These are phyloP conservation scores for Geopemphigus sp. DNA, from an alignment of 1,140 invertebrate genomes.

Conservation along the genomic window DNA sequence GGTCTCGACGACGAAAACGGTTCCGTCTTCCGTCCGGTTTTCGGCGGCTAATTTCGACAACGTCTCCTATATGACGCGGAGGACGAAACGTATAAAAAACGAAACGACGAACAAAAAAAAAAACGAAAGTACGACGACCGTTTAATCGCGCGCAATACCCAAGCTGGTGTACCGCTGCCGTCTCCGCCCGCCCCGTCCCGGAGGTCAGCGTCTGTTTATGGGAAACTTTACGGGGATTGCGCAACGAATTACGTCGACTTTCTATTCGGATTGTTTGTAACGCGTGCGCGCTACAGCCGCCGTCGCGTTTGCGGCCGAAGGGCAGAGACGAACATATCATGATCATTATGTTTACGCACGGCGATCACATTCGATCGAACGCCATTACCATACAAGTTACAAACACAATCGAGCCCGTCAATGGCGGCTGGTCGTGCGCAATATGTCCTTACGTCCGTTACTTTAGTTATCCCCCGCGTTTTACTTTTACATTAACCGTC, in stretches of 20 bases:
- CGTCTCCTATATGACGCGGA: not conserved
- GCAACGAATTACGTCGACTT: not conserved
- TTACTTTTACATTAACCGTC: too few relatives aligned
- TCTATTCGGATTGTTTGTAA: not conserved
- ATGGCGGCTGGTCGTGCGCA: too few relatives aligned
- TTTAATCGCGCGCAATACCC: not conserved
- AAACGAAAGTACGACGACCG: not conserved
- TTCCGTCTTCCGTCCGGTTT: not conserved
- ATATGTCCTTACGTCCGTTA: too few relatives aligned
- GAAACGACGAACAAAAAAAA: not conserved
- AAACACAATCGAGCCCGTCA: too few relatives aligned
- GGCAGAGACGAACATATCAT: not conserved
- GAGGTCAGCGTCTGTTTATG: too few relatives aligned
- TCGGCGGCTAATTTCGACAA: conserved; percentile 11
- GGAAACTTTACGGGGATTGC: conserved; percentile 2
- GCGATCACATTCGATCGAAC: not conserved
- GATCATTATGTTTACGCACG: conserved; percentile 3
- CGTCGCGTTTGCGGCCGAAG: not conserved
- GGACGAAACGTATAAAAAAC: not conserved
- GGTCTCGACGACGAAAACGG: conserved; percentile 1
- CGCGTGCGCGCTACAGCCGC: not conserved
- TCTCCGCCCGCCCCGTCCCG: too few relatives aligned
- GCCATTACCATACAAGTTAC: conserved; percentile 4
- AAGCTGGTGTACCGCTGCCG: not conserved
- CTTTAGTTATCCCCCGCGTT: too few relatives aligned